phyloP scores from a whole-genome alignment of 2,888 invertebrate species.

The Aproaerema taeniolella region DNA sequence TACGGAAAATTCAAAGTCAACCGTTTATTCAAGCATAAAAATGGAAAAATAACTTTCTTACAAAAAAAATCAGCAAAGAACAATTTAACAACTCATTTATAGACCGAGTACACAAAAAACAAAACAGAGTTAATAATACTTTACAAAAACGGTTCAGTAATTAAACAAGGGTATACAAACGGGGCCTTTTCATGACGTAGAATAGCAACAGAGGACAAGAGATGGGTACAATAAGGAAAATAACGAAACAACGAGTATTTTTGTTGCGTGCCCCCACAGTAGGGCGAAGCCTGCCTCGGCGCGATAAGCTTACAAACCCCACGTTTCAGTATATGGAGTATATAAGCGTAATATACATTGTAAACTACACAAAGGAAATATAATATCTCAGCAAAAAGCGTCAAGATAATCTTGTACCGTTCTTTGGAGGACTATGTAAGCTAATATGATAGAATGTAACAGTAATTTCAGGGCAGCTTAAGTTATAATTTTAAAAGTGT shows the following conservation, averaged over 20 bases:
- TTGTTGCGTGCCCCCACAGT: slow-evolving; percentile 51
- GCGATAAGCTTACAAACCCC: slow-evolving; percentile 57
- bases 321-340: slow-evolving; percentile 23
- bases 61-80: too few species aligned
- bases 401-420: too few species aligned
- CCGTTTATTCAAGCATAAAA: too few species aligned
- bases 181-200: slow-evolving; percentile 37
- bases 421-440: too few species aligned
- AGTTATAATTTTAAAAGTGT: too few species aligned
- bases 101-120: slow-evolving; percentile 20
- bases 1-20: too few species aligned
- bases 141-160: slow-evolving; percentile 57
- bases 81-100: too few species aligned
- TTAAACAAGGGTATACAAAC: slow-evolving; percentile 57
- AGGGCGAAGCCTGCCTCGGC: slow-evolving; percentile 44
- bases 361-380: neutral
- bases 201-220: slow-evolving; percentile 37
- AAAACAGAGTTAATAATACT: slow-evolving; percentile 21
- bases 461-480: too few species aligned
- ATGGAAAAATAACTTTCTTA: neutral
- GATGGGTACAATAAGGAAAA: slow-evolving; percentile 48
- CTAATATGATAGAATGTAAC: too few species aligned
- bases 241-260: slow-evolving; percentile 61
- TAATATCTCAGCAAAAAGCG: too few species aligned
- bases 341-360: slow-evolving; percentile 5